Evolutionary conservation across 2,113 vertebrate species (phyloP).

Genomic region (Epinephelus moara): DNA sequence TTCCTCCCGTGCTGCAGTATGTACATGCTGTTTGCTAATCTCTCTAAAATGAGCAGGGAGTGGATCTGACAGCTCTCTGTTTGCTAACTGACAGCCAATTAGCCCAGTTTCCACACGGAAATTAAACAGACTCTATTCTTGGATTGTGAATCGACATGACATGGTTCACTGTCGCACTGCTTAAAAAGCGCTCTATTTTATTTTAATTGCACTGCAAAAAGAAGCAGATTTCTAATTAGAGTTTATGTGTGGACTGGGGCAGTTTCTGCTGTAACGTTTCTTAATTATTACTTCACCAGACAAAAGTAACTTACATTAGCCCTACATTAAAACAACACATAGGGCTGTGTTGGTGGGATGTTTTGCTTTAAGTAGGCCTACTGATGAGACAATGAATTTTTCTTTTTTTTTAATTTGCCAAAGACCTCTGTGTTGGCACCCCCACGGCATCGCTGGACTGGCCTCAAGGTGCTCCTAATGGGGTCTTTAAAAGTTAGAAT

Average conservation of each 20-base stretch:
- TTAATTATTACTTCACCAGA: background rate
- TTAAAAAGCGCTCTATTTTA: conserved; percentile 35
- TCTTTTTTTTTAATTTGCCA: too few relatives aligned
- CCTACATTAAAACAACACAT: too few relatives aligned
- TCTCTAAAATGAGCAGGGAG: conserved; percentile 49
- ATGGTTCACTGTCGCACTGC: conserved; percentile 39
- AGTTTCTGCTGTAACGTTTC: conserved; percentile 12
- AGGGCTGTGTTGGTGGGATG: too few relatives aligned
- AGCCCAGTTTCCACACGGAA: conserved; percentile 65
- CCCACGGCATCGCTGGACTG: too few relatives aligned
- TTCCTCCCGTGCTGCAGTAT: conserved; percentile 34
- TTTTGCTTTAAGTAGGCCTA: too few relatives aligned
- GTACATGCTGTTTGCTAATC: conserved; percentile 57
- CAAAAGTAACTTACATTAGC: background rate
- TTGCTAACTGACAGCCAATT: conserved; percentile 71
- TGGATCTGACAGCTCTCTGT: conserved; percentile 67
- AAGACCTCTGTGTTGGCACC: too few relatives aligned
- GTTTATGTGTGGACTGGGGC: background rate
- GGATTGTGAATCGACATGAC: conserved; percentile 48
- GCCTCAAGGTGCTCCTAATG: too few relatives aligned
- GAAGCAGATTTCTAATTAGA: conserved; percentile 23
- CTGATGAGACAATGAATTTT: too few relatives aligned
- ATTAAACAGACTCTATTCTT: conserved; percentile 64
- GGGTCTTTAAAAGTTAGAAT: too few relatives aligned
- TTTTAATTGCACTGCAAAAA: conserved; percentile 30